Percentiles rank a stretch among this genome's conserved stretches.
Conservation (phyloP, 2,888 invertebrate species). For the Rhopalosiphum nymphaeae region DNA sequence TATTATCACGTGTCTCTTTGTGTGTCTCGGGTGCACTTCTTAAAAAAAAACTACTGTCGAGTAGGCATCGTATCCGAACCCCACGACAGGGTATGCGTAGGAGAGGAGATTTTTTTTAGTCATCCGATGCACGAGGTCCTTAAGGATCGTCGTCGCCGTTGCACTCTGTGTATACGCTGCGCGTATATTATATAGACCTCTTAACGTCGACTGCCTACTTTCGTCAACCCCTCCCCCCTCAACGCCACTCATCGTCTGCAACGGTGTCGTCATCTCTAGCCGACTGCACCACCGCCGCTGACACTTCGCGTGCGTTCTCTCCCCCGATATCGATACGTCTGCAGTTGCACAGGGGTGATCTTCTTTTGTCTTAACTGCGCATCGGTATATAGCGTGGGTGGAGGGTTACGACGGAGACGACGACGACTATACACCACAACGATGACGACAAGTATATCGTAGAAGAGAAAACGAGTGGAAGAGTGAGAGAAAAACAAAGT, state of each 20-base stretch:
- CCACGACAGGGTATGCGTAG: not conserved
- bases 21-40: conserved; percentile 58
- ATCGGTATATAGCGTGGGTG: not conserved
- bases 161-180: conserved; percentile 35
- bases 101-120: conserved; percentile 47
- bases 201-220: conserved; percentile 65
- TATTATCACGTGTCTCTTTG: conserved; percentile 63
- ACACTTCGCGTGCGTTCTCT: conserved; percentile 32
- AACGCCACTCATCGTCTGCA: not conserved
- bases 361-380: conserved; percentile 62
- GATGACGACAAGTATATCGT: conserved; percentile 25
- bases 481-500: not conserved
- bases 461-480: not conserved
- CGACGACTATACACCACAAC: conserved; percentile 1
- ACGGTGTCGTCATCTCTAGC: not conserved
- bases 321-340: conserved; percentile 62
- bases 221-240: conserved; percentile 27
- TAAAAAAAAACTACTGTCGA: conserved; percentile 62
- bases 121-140: conserved; percentile 62
- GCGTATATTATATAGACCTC: conserved; percentile 40
- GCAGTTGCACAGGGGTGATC: conserved; percentile 19
- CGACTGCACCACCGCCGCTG: conserved; percentile 4
- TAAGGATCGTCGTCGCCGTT: conserved; percentile 57
- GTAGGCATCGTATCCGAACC: conserved; percentile 40
- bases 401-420: conserved; percentile 25